Conservation (phyloP, 2,113 vertebrate genomes). For the Empidonax alnorum region DNA sequence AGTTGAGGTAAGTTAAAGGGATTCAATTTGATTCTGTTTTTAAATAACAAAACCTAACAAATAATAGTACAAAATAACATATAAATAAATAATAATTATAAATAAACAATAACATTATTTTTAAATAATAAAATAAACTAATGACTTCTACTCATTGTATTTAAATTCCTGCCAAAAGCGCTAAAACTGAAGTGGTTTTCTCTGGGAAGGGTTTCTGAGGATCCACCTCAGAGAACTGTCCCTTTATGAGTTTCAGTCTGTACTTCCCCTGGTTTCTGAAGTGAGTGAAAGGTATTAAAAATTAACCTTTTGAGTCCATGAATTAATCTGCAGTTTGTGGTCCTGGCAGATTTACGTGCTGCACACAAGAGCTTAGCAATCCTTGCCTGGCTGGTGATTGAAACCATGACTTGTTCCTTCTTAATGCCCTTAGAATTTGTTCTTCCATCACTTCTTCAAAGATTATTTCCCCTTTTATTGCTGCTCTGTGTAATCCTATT, state of each 20-base stretch:
- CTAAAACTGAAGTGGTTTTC: neutral
- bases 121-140: neutral
- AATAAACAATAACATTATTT: neutral
- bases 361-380: neutral
- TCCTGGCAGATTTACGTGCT: neutral
- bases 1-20: neutral
- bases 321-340: neutral
- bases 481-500: neutral
- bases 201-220: neutral
- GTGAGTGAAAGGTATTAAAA: neutral
- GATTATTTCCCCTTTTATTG: constrained; percentile 5
- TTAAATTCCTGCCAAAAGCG: neutral
- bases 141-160: neutral
- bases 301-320: neutral
- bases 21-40: neutral
- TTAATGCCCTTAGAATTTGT: constrained; percentile 11
- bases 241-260: neutral
- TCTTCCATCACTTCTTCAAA: neutral
- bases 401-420: neutral
- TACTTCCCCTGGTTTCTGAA: neutral
- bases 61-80: neutral
- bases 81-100: neutral
- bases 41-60: neutral
- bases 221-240: neutral
- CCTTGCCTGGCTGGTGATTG: neutral